Percentiles rank a stretch among this genome's conserved stretches.
These are phyloP conservation scores for Triplophysa rosa DNA, from an alignment of 2,113 vertebrate genomes.

Conservation along the genomic window DNA sequence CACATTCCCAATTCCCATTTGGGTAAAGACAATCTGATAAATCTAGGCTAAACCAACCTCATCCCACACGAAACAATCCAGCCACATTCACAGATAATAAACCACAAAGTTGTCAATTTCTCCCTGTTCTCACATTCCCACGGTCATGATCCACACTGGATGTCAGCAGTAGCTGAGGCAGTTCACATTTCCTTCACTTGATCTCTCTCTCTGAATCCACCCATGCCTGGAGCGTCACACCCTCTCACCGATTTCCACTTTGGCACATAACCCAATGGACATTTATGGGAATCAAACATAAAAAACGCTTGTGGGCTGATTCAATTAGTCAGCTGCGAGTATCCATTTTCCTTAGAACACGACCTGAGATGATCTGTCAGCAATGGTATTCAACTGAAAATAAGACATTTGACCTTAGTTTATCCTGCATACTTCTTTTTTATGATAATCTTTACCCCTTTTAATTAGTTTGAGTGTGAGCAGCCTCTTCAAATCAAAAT, in stretches of 20 bases:
- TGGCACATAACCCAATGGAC: constrained; percentile 34
- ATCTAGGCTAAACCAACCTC: neutral
- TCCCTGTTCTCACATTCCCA: neutral
- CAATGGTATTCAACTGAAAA: neutral
- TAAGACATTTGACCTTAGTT: constrained; percentile 17
- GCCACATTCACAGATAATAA: neutral
- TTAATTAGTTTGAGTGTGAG: constrained; percentile 23
- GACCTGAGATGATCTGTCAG: neutral
- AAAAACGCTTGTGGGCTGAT: neutral
- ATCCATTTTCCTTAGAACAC: constrained; percentile 10
- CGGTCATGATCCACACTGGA: neutral
- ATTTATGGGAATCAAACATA: constrained; percentile 28
- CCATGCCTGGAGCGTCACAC: constrained; percentile 8
- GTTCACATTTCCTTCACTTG: constrained; percentile 44
- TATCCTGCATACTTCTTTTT: constrained; percentile 3
- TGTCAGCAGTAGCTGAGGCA: neutral
- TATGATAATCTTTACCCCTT: constrained; percentile 10
- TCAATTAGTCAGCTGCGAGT: constrained; percentile 27
- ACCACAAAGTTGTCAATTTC: neutral
- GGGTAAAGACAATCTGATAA: neutral
- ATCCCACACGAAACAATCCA: neutral
- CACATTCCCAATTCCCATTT: no score
- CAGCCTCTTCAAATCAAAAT: constrained; percentile 24
- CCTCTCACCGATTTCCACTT: constrained; percentile 35
- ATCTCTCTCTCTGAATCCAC: constrained; percentile 34